Conservation (phyloP, 2,797 vertebrate species). For the Poeciliopsis paucimaculata region DNA sequence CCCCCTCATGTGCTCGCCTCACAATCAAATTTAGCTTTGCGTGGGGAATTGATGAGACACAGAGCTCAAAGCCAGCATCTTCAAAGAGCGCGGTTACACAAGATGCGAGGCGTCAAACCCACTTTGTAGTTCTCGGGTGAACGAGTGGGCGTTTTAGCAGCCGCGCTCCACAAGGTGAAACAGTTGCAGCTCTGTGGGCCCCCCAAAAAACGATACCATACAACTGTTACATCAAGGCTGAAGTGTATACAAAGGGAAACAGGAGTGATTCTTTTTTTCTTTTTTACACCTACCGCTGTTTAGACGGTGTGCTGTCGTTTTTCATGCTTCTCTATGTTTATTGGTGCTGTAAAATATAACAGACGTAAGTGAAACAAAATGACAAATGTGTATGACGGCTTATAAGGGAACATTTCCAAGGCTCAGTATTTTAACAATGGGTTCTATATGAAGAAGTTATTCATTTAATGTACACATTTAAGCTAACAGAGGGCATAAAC, state of each 20-base stretch:
- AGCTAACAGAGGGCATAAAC: not conserved
- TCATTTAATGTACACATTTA: not conserved
- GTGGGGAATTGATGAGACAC: constrained; percentile 78
- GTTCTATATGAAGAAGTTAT: not conserved
- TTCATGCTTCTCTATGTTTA: constrained; percentile 66
- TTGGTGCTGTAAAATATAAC: constrained; percentile 52
- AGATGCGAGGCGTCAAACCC: constrained; percentile 73
- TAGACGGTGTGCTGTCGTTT: constrained; percentile 46
- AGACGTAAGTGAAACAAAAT: constrained; percentile 47
- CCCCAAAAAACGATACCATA: constrained; percentile 52
- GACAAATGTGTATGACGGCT: constrained; percentile 25
- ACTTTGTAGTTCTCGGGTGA: constrained; percentile 74
- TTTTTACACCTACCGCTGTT: not conserved
- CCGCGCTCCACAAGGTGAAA: constrained; percentile 56
- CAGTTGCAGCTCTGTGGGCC: constrained; percentile 45
- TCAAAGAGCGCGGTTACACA: constrained; percentile 75
- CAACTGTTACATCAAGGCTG: constrained; percentile 68
- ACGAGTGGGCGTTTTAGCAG: constrained; percentile 66
- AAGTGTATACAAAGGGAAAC: constrained; percentile 40
- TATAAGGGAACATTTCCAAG: not conserved
- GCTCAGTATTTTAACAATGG: not conserved
- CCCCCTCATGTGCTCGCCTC: constrained; percentile 62
- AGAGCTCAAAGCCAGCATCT: constrained; percentile 74
- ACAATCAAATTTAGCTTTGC: constrained; percentile 75
- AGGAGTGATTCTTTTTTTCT: constrained; percentile 10